Evolutionary conservation across 2,797 vertebrate species (phyloP).

Genomic region (Propithecus deckenii): DNA sequence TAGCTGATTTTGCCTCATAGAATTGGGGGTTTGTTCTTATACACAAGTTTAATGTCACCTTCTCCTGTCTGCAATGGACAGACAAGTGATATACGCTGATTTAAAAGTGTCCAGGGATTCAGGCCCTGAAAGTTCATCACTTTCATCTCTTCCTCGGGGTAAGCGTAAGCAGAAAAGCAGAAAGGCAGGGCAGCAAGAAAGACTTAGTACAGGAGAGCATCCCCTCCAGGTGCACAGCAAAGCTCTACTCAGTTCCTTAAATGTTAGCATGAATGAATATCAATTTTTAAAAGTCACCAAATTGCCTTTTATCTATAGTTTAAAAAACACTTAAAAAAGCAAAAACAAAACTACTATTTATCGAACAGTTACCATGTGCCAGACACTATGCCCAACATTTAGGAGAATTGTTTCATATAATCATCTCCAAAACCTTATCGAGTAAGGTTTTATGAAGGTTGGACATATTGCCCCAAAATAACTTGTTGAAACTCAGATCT

Average conservation of each 20-base stretch:
- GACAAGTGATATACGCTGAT: background rate
- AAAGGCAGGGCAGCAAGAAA: too few relatives aligned
- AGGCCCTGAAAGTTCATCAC: background rate
- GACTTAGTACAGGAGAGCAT: background rate
- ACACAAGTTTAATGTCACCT: background rate
- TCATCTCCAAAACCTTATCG: background rate
- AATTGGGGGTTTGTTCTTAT: background rate
- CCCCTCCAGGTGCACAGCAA: accelerated
- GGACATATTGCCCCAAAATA: background rate
- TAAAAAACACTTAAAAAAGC: background rate
- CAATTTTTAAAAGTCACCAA: background rate
- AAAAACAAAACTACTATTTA: background rate
- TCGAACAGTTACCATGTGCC: background rate
- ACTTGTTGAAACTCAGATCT: background rate
- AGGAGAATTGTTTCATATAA: background rate
- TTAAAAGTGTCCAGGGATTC: background rate
- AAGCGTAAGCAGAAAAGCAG: too few relatives aligned
- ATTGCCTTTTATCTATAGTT: background rate
- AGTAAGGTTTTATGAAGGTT: background rate
- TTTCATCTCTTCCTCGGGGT: background rate
- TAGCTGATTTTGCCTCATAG: background rate
- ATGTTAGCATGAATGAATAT: background rate
- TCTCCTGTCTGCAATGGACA: background rate
- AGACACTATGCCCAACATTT: background rate
- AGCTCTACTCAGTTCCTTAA: background rate